phyloP scores from a whole-genome alignment of 2,888 invertebrate species.

The Harpalus rubripes region DNA sequence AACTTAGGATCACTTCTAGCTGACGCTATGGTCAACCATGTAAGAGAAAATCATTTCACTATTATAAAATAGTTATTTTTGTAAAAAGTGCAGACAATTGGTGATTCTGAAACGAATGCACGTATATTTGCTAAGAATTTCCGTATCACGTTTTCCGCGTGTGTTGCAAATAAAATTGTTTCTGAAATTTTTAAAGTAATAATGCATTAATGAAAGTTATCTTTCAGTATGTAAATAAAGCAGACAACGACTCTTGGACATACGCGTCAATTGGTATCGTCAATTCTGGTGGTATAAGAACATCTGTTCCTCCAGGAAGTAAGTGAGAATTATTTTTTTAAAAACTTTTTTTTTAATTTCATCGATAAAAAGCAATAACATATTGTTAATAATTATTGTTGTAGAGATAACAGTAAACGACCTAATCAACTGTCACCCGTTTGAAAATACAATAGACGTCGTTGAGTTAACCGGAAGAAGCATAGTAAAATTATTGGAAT shows the following conservation, averaged over 20 bases:
- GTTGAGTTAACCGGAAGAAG: slow-evolving; percentile 83
- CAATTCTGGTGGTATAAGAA: slow-evolving; percentile 86
- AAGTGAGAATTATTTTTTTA: slow-evolving; percentile 71
- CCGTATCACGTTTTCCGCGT: too few species aligned
- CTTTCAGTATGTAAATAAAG: slow-evolving; percentile 78
- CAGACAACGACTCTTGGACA: slow-evolving; percentile 81
- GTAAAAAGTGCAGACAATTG: too few species aligned
- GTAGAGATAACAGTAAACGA: slow-evolving; percentile 84
- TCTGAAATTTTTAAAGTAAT: not conserved
- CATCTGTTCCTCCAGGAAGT: slow-evolving; percentile 84
- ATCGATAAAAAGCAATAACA: too few species aligned
- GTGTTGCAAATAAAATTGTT: too few species aligned
- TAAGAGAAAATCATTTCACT: slow-evolving; percentile 74
- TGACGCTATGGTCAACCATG: slow-evolving; percentile 85
- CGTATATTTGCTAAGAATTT: too few species aligned
- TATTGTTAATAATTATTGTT: slow-evolving; percentile 69
- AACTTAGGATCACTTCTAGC: slow-evolving; percentile 87
- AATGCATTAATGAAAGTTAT: not conserved
- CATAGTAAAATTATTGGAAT: slow-evolving; percentile 81
- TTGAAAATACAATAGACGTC: slow-evolving; percentile 85
- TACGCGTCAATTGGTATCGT: slow-evolving; percentile 84
- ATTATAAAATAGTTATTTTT: too few species aligned
- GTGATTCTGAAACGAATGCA: too few species aligned
- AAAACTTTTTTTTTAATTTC: not conserved
- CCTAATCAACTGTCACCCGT: slow-evolving; percentile 84